phyloP scores from a whole-genome alignment of 2,113 vertebrate genomes.

The Corythoichthys intestinalis region DNA sequence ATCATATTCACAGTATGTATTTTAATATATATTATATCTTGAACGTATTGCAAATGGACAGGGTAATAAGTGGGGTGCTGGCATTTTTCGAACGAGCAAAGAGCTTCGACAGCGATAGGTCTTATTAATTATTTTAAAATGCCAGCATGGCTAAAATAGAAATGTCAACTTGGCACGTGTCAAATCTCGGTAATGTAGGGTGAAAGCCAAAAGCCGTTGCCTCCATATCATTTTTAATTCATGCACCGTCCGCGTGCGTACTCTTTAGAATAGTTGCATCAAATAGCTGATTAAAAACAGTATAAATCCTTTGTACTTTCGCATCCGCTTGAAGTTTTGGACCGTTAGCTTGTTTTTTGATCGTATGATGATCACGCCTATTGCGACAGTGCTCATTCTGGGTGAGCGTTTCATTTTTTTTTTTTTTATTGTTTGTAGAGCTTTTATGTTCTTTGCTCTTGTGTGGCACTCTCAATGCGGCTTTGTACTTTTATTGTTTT shows the following conservation, averaged over 20 bases:
- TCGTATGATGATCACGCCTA: background rate
- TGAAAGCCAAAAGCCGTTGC: constrained; percentile 2
- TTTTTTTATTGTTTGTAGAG: background rate
- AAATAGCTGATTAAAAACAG: background rate
- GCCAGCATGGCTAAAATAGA: constrained; percentile 38
- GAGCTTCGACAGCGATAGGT: constrained; percentile 32
- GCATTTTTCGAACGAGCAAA: background rate
- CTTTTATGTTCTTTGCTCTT: background rate
- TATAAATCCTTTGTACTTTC: background rate
- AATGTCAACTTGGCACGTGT: constrained; percentile 42
- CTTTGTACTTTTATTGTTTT: constrained; percentile 1
- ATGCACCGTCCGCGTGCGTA: background rate
- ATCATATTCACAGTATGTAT: too few relatives aligned
- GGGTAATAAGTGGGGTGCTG: background rate
- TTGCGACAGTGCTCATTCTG: background rate
- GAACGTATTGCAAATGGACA: background rate
- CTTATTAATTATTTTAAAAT: constrained; percentile 33
- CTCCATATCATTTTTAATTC: background rate
- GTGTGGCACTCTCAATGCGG: background rate
- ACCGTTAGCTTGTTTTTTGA: background rate
- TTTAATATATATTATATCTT: too few relatives aligned
- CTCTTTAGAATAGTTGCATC: background rate
- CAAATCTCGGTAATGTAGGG: constrained; percentile 32
- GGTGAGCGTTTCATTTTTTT: background rate
- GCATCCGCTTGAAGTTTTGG: background rate